Evolutionary conservation across 1,140 invertebrate genomes (phyloP).

Genomic region (Listronotus bonariensis): DNA sequence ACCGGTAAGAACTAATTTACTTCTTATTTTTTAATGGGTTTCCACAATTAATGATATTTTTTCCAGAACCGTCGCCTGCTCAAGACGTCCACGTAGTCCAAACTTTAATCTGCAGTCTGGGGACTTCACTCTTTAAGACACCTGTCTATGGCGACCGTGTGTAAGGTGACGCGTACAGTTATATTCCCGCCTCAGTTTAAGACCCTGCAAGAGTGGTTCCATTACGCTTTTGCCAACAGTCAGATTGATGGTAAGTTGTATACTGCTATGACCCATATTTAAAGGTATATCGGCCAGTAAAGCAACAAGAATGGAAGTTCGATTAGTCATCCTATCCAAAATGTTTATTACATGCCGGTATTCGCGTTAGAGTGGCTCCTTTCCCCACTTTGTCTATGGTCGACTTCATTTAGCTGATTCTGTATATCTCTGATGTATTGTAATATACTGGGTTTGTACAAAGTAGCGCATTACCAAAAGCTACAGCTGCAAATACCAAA

Average conservation of each 20-base stretch:
- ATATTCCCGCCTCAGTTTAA: slow-evolving; percentile 95
- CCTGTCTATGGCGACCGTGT: slow-evolving; percentile 91
- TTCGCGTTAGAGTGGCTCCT: too few relatives aligned
- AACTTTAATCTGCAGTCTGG: slow-evolving; percentile 87
- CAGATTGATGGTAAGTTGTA: slow-evolving; percentile 92
- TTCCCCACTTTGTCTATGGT: too few relatives aligned
- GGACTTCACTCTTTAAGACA: slow-evolving; percentile 71
- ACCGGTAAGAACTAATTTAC: slow-evolving; percentile 56
- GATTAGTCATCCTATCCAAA: too few relatives aligned
- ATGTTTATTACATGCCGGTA: too few relatives aligned
- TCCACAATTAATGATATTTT: slow-evolving; percentile 2
- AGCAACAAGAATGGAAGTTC: too few relatives aligned
- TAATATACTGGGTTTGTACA: too few relatives aligned
- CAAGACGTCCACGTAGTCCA: slow-evolving; percentile 78
- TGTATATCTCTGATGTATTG: too few relatives aligned
- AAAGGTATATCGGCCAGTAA: too few relatives aligned
- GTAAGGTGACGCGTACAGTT: slow-evolving; percentile 86
- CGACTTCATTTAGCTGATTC: too few relatives aligned
- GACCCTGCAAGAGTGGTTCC: slow-evolving; percentile 93
- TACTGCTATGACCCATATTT: too few relatives aligned
- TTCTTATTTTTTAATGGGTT: not conserved
- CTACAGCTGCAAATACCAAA: too few relatives aligned
- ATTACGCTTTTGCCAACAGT: slow-evolving; percentile 91
- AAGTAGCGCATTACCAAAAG: too few relatives aligned
- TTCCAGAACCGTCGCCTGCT: slow-evolving; percentile 44